A percentile compares a stretch with the other conserved stretches of the same genome.
phyloP scores from a whole-genome alignment of 2,113 vertebrate species.

The Melospiza melodia region DNA sequence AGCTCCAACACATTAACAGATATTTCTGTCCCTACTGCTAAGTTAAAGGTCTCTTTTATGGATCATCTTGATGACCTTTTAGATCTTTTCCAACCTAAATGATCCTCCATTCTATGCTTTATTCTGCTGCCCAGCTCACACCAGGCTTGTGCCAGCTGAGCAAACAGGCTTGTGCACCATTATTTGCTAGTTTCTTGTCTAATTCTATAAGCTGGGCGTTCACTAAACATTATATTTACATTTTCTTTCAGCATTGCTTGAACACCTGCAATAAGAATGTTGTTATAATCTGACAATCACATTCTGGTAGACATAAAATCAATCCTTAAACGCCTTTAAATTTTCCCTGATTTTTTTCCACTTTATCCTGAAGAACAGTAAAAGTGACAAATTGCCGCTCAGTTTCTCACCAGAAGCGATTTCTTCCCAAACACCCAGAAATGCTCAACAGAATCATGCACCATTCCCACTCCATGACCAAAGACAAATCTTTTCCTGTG shows the following conservation, averaged over 20 bases:
- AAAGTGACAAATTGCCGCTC: constrained; percentile 5
- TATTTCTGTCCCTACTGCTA: background rate
- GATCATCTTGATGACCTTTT: accelerated
- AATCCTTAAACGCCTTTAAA: background rate
- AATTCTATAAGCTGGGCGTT: background rate
- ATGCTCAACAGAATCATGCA: background rate
- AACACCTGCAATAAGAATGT: background rate
- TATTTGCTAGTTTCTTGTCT: background rate
- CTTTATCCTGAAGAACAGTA: background rate
- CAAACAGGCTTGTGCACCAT: background rate
- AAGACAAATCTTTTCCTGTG: background rate
- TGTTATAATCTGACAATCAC: background rate
- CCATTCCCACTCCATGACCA: background rate
- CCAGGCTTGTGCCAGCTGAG: background rate
- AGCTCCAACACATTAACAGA: background rate
- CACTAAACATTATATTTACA: background rate
- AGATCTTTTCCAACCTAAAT: background rate
- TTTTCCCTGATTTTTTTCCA: background rate
- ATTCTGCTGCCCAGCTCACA: background rate
- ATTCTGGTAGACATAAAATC: constrained; percentile 2
- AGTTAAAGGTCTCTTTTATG: background rate
- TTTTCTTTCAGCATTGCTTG: background rate
- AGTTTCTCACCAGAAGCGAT: background rate
- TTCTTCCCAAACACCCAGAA: background rate
- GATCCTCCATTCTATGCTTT: background rate